A percentile compares a stretch with the other conserved stretches of the same genome.
Conservation (phyloP, 2,797 vertebrate species). For the Delichon dasypus region DNA sequence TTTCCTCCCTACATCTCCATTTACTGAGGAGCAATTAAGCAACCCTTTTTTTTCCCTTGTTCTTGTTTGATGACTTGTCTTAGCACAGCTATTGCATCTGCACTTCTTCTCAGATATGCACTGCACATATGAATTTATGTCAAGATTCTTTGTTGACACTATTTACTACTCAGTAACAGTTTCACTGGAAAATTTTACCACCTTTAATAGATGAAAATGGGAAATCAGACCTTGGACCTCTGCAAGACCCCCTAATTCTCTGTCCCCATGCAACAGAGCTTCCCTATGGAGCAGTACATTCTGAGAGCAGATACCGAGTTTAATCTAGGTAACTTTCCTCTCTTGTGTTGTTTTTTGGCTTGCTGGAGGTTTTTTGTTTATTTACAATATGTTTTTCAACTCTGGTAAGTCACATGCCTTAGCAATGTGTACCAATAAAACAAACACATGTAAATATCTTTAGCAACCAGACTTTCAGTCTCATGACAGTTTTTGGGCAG, state of each 20-base stretch:
- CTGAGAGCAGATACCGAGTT: not conserved
- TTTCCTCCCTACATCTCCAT: not conserved
- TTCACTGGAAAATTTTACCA: not conserved
- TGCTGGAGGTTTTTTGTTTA: not conserved
- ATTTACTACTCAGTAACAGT: not conserved
- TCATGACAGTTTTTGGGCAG: slow-evolving; percentile 35
- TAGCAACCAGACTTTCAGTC: not conserved
- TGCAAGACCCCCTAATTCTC: not conserved
- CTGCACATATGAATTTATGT: not conserved
- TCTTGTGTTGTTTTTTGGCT: not conserved
- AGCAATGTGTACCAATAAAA: not conserved
- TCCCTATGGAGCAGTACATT: not conserved
- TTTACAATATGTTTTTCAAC: not conserved
- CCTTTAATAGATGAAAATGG: not conserved
- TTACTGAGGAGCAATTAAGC: not conserved
- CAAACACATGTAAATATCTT: not conserved
- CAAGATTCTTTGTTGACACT: not conserved
- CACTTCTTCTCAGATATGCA: not conserved
- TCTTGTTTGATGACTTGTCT: not conserved
- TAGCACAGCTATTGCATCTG: not conserved
- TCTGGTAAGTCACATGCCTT: not conserved
- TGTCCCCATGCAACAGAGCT: not conserved
- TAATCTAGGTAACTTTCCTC: slow-evolving; percentile 14
- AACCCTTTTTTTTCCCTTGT: not conserved
- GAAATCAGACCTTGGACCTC: not conserved